Evolutionary conservation across 2,888 invertebrate species (phyloP).

Genomic region (Frankliniella fusca): DNA sequence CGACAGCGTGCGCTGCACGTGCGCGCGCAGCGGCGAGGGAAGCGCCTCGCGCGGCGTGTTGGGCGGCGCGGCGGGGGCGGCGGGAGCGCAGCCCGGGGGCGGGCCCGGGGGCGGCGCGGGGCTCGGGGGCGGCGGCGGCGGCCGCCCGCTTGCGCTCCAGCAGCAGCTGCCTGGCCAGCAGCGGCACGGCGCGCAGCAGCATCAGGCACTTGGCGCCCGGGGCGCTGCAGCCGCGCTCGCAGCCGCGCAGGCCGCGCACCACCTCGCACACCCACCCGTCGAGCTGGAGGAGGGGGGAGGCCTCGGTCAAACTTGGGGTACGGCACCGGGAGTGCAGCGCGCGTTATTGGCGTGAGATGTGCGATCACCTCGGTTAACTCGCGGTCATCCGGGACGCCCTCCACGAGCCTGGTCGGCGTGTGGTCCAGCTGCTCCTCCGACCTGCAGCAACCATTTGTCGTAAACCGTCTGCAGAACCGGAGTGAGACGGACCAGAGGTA

Average conservation of each 20-base stretch:
- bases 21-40: background rate
- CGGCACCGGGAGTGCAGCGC: too few relatives aligned
- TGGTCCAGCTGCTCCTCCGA: conserved; percentile 12
- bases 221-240: background rate
- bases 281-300: background rate
- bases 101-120: background rate
- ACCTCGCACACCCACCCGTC: background rate
- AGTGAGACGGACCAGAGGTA: too few relatives aligned
- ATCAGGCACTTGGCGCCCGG: background rate
- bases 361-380: background rate
- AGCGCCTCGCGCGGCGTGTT: background rate
- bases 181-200: conserved; percentile 13
- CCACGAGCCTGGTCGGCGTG: conserved; percentile 4
- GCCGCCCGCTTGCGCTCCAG: background rate
- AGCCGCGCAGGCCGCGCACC: background rate
- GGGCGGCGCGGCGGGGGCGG: background rate
- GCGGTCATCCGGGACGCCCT: background rate
- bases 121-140: background rate
- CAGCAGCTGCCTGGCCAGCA: background rate
- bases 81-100: background rate
- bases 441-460: background rate
- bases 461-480: background rate
- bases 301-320: background rate
- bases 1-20: background rate
- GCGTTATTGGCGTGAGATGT: background rate